Evolutionary conservation across 2,797 vertebrate genomes (phyloP).

Genomic region (Sebastiscus tertius): DNA sequence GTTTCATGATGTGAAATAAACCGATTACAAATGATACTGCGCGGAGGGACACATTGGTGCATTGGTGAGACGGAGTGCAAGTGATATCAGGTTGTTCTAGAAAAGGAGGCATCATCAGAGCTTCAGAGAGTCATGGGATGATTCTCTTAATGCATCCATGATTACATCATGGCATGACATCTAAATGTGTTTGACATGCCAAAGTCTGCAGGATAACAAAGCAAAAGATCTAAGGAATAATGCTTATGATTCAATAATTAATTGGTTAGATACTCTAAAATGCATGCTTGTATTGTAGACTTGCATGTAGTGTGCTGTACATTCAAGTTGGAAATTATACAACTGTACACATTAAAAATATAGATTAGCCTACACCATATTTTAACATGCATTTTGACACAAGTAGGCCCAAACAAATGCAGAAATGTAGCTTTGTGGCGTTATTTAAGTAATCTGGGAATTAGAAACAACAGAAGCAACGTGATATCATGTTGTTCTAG

Average conservation of each 20-base stretch:
- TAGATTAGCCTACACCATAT: neutral
- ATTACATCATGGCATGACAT: neutral
- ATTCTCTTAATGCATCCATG: no score
- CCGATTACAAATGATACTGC: neutral
- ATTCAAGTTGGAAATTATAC: neutral
- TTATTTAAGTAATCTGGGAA: neutral
- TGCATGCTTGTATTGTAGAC: neutral
- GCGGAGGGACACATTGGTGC: constrained; percentile 72
- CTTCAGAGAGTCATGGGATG: neutral
- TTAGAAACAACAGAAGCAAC: neutral
- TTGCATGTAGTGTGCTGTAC: neutral
- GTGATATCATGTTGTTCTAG: neutral
- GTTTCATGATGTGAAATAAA: neutral
- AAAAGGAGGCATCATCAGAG: neutral
- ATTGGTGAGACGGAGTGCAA: constrained; percentile 39
- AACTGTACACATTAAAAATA: neutral
- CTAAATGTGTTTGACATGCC: neutral
- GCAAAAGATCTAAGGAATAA: neutral
- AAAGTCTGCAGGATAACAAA: neutral
- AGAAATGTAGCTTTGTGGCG: neutral
- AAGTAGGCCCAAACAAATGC: neutral
- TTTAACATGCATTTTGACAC: neutral
- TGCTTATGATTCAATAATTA: neutral
- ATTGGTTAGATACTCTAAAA: neutral
- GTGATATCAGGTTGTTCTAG: neutral